Base-by-base conservation (phyloP, 2,888 invertebrate species). In the Epistrophe eligans region DNA sequence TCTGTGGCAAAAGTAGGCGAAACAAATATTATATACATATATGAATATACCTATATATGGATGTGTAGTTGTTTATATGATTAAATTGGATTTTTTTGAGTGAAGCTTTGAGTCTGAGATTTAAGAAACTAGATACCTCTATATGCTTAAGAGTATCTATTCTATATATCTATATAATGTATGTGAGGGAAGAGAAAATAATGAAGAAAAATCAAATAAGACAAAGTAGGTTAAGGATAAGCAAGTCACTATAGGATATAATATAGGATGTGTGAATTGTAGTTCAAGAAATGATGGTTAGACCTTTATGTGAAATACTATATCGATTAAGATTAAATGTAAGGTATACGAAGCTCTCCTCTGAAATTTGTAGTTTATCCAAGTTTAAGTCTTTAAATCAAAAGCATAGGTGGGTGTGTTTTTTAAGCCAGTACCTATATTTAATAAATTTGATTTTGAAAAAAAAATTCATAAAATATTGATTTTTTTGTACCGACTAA, bases 1-100 rank as follows among this genome's bases (percentile, higher is more conserved):
- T n/a, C n/a, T 60, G 28, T 57, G 60, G 45, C 55, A 70, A 81
- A 82, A 77, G 77, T 73, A 77, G 84, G 72, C 81, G 81, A 84
- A 84, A 77, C 84, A 84, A 84, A 82, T 77, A 77, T 43, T 17
- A 19, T 50, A 32, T 9, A n/a, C 13, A 40, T 40, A 13, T 4
- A 11, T 0, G 40, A 11, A 11, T 10, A 40, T 40, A 40, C 40
- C 11, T 13, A 13, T 38, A n/a, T 55, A 8, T n/a, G n/a, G n/a
- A n/a, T 15, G 10, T 17, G 24, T n/a, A 50, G 28, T 32, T 72
- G 10, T 55, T 19, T 73, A 19, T 67, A n/a, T 76, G 71, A 77
- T 81, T 76, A 11, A 81, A 76, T 84, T 84, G 70, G 55, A 55
- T 70, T 55, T 55, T 17, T 24, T 72, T 72, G 45, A 60, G 32